Evolutionary conservation across 2,113 vertebrate species (phyloP).

Genomic region (Sander vitreus): DNA sequence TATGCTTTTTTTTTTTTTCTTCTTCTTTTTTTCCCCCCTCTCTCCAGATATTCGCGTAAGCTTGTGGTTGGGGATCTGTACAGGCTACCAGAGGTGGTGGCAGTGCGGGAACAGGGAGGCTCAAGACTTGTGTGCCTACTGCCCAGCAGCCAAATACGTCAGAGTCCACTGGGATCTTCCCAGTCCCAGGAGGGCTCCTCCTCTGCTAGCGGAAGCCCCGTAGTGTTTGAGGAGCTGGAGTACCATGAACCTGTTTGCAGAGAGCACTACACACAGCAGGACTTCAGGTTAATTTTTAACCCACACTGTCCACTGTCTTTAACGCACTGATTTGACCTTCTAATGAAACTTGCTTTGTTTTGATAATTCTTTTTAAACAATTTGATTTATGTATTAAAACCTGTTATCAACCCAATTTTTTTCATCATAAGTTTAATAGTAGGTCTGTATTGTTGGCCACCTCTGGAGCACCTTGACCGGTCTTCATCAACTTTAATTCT

Average conservation of each 20-base stretch:
- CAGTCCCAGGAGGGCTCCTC: slow-evolving; percentile 93
- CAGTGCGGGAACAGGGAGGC: slow-evolving; percentile 92
- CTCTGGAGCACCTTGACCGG: neutral
- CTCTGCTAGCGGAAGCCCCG: slow-evolving; percentile 91
- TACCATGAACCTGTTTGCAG: slow-evolving; percentile 96
- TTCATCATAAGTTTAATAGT: neutral
- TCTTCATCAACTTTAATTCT: neutral
- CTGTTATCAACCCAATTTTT: neutral
- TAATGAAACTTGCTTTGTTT: neutral
- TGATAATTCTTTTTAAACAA: neutral
- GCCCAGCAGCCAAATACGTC: slow-evolving; percentile 90
- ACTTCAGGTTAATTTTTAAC: slow-evolving; percentile 89
- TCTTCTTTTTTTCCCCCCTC: no score
- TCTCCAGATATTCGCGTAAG: slow-evolving; percentile 90
- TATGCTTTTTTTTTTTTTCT: neutral
- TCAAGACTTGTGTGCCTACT: slow-evolving; percentile 93
- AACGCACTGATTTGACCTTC: neutral
- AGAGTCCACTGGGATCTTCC: slow-evolving; percentile 94
- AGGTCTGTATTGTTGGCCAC: neutral
- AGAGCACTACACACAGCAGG: slow-evolving; percentile 88
- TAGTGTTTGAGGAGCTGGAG: slow-evolving; percentile 96
- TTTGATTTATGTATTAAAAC: neutral
- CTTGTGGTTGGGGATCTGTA: slow-evolving; percentile 91
- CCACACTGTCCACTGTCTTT: no score
- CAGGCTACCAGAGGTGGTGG: slow-evolving; percentile 90